A percentile compares a stretch with the other conserved stretches of the same genome.
phyloP scores from a whole-genome alignment of 2,888 invertebrate species.

The Napeogenes sylphis region DNA sequence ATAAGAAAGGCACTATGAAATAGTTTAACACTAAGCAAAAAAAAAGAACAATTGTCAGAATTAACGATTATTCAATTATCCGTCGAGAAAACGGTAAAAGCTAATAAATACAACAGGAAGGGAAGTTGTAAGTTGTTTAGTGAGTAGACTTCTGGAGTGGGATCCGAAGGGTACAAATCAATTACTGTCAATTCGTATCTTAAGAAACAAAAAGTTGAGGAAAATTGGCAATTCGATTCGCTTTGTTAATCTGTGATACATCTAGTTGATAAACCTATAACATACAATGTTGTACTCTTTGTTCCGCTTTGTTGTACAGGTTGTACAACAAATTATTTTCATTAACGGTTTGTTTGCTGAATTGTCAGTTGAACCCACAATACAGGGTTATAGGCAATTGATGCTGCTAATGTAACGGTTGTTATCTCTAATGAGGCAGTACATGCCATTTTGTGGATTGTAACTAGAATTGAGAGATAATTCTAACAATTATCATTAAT shows the following conservation, averaged over 20 bases:
- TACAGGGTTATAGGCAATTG: slow-evolving; percentile 19
- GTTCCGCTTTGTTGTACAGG: slow-evolving; percentile 45
- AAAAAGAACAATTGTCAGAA: slow-evolving; percentile 4
- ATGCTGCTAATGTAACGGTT: slow-evolving; percentile 15
- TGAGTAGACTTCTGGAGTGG: slow-evolving; percentile 30
- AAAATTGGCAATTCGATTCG: slow-evolving; percentile 34
- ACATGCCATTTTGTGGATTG: slow-evolving; percentile 10
- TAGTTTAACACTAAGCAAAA: neutral
- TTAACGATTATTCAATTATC: neutral
- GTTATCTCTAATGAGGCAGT: slow-evolving; percentile 14
- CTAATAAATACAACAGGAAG: slow-evolving; percentile 11
- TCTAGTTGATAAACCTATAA: slow-evolving; percentile 54
- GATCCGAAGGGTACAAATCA: slow-evolving; percentile 49
- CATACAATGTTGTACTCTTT: slow-evolving; percentile 52
- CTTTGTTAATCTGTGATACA: slow-evolving; percentile 54
- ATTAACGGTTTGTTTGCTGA: slow-evolving; percentile 46
- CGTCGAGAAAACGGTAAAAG: slow-evolving; percentile 2
- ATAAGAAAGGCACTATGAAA: too few species aligned
- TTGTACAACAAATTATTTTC: slow-evolving; percentile 56
- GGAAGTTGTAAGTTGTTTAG: slow-evolving; percentile 31
- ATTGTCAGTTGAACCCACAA: slow-evolving; percentile 23
- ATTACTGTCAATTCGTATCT: slow-evolving; percentile 57
- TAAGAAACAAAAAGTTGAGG: slow-evolving; percentile 43
- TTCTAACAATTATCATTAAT: slow-evolving; percentile 21
- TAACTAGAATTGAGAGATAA: slow-evolving; percentile 6